Base-by-base conservation (phyloP, 2,888 invertebrate species). In the Tetragnatha montana region DNA sequence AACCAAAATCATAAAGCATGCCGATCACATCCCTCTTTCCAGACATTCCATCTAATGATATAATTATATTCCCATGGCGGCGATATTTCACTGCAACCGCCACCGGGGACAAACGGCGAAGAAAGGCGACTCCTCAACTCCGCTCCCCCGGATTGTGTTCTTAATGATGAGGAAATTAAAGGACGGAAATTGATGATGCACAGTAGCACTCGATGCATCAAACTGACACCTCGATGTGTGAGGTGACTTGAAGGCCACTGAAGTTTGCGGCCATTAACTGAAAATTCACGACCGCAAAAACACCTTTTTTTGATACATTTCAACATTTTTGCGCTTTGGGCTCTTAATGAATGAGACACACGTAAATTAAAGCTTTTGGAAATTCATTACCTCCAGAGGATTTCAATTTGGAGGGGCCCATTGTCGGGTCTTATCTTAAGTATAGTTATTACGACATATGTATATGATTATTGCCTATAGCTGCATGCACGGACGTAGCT, bases 221-320 rank as follows among this genome's bases (percentile, higher is more conserved):
- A 49, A 2, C 14, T 87, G 87, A 87, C 87, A 81, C 87, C 81
- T 87, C 87, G n/a, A 69, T 35, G 87, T 78, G 87, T 87, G 87
- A 87, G 87, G 87, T 87, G n/a, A 74, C 81, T 4, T 0, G 74
- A 87, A 87, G 81, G 81, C 75, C 22, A 80, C 8, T 80, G 86
- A 86, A 80, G 71, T 80, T 86, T 86, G 35, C 35, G n/a, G 73
- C 83, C 76, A 69, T 69, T 35, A 10, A 49, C 47, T 69, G 75
- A 35, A 73, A 82, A 82, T 60, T 51, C 22, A n/a, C n/a, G 60
- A 84, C 83, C 83, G 83, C 83, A 76, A 71, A 71, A 21, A 73
- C 21, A 6, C 4, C n/a, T 22, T 73, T 10, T 22, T 8, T 73
- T 73, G 35, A 35, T 73, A 73, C 22, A 19, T 14, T 10, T 73